phyloP scores from a whole-genome alignment of 2,797 vertebrate species.

The Miopithecus talapoin region DNA sequence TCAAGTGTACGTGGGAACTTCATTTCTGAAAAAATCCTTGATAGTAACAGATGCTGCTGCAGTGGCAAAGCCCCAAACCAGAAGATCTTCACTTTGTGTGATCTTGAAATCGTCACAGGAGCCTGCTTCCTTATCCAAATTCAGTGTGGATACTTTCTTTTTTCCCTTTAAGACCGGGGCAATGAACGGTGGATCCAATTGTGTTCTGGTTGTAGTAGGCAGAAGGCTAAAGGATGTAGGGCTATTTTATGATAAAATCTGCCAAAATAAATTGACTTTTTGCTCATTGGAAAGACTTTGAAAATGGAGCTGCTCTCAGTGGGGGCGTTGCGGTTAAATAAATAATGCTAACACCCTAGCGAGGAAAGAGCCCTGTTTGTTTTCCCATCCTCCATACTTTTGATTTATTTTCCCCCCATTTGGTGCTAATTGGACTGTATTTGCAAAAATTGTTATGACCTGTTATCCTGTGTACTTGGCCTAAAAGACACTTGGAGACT shows the following conservation, averaged over 20 bases:
- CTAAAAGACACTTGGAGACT: slow-evolving; percentile 33
- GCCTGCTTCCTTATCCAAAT: neutral
- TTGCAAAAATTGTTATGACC: slow-evolving; percentile 31
- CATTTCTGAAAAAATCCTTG: neutral
- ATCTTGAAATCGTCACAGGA: neutral
- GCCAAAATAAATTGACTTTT: neutral
- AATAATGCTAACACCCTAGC: neutral
- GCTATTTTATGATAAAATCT: neutral
- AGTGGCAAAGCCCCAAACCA: neutral
- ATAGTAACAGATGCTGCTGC: fast-evolving
- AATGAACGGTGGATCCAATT: fast-evolving
- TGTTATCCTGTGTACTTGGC: slow-evolving; percentile 48
- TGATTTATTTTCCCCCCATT: neutral
- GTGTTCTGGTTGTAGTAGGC: neutral
- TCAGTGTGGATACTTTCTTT: neutral
- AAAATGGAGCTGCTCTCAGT: slow-evolving; percentile 28
- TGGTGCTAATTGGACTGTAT: slow-evolving; percentile 43
- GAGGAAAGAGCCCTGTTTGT: slow-evolving; percentile 45
- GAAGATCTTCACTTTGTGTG: neutral
- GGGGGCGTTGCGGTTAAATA: slow-evolving; percentile 19
- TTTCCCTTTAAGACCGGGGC: neutral
- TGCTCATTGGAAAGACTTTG: slow-evolving; percentile 22
- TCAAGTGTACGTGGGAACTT: neutral
- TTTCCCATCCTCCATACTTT: neutral
- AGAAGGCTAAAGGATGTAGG: neutral